These are phyloP conservation scores for Drosophila borborema DNA, from an alignment of 2,888 invertebrate species.

Conservation along the genomic window DNA sequence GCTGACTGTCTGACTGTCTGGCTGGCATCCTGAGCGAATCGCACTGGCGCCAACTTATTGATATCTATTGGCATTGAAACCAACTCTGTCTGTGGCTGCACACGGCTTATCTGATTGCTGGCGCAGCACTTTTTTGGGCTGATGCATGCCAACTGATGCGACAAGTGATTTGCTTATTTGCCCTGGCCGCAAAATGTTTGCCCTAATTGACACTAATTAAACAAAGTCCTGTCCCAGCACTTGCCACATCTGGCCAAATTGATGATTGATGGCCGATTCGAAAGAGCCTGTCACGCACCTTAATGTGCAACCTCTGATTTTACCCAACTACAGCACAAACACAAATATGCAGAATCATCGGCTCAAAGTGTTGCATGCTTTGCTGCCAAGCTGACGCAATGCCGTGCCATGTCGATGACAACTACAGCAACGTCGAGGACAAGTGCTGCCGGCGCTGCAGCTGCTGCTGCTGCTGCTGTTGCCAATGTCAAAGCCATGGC, in stretches of 20 bases:
- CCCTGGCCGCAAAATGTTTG: constrained; percentile 46
- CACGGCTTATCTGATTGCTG: constrained; percentile 53
- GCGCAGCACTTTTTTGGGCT: constrained; percentile 38
- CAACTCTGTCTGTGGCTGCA: constrained; percentile 12
- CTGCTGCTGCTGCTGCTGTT: constrained; percentile 28
- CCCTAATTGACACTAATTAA: constrained; percentile 72
- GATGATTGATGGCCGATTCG: constrained; percentile 61
- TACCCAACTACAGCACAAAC: not conserved
- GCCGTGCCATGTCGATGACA: constrained; percentile 10
- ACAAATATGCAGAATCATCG: constrained; percentile 57
- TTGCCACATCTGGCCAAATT: constrained; percentile 54
- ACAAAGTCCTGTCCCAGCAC: constrained; percentile 36
- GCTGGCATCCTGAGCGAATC: constrained; percentile 20
- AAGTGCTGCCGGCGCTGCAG: constrained; percentile 31
- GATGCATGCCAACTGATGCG: not conserved
- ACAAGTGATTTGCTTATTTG: constrained; percentile 53
- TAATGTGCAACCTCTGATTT: constrained; percentile 36
- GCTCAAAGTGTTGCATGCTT: constrained; percentile 60
- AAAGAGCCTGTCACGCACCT: constrained; percentile 33
- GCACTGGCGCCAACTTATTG: constrained; percentile 69
- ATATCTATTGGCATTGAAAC: constrained; percentile 63
- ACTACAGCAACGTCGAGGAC: constrained; percentile 22
- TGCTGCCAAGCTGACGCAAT: constrained; percentile 25
- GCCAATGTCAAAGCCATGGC: constrained; percentile 69
- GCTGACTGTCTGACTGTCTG: constrained; percentile 1